Conservation (phyloP, 1,140 invertebrate genomes). For the Cyrtorhinus lividipennis region DNA sequence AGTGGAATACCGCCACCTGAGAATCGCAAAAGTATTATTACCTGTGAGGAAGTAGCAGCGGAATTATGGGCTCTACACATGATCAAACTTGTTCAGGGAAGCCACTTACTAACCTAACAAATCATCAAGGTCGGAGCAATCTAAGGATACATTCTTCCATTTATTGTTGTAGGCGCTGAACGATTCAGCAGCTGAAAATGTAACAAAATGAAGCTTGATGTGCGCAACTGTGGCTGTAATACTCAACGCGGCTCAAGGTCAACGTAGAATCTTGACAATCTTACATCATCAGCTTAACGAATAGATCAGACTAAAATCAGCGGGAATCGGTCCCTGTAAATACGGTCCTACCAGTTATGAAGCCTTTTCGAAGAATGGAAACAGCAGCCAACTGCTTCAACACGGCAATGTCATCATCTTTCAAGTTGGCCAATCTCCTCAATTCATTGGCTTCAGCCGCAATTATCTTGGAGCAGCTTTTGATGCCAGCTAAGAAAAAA, state of each 20-base stretch:
- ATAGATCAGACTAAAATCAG: background rate
- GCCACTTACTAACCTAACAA: slow-evolving; percentile 15
- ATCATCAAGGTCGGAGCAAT: slow-evolving; percentile 12
- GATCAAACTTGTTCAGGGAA: too few species aligned
- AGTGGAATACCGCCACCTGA: slow-evolving; percentile 55
- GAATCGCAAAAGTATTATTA: too few species aligned
- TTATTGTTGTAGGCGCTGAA: background rate
- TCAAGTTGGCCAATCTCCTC: slow-evolving; percentile 14
- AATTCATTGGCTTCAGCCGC: background rate
- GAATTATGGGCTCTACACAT: too few species aligned
- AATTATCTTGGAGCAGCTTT: background rate
- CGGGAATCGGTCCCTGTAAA: background rate
- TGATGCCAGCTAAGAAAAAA: background rate
- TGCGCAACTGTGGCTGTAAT: too few species aligned
- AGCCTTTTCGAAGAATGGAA: background rate
- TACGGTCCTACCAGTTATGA: slow-evolving; percentile 2
- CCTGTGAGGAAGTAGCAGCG: too few species aligned
- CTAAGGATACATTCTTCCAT: slow-evolving; percentile 5
- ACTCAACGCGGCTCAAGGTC: too few species aligned
- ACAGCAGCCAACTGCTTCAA: slow-evolving; percentile 10
- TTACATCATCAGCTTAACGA: background rate
- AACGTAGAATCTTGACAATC: too few species aligned
- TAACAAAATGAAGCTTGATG: too few species aligned
- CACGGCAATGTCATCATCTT: slow-evolving; percentile 3
- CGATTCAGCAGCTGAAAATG: background rate